Conservation (phyloP, 2,888 invertebrate genomes). For the Piscicola geometra region DNA sequence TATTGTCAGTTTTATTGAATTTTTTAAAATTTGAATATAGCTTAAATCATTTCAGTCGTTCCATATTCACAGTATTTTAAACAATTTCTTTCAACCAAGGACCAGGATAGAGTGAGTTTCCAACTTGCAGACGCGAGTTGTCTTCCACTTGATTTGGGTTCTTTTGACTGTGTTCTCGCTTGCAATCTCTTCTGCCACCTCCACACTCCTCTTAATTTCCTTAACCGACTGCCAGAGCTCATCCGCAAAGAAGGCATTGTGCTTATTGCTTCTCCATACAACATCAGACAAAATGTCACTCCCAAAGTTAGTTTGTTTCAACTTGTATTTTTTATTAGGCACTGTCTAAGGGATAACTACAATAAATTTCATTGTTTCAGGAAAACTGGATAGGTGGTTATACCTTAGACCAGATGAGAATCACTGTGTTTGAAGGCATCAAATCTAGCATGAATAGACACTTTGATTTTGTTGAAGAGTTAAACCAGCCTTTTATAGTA, state of each 20-base stretch:
- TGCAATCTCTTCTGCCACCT: slow-evolving; percentile 54
- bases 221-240: slow-evolving; percentile 47
- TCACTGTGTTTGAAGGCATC: slow-evolving; percentile 50
- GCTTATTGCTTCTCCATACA: slow-evolving; percentile 54
- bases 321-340: neutral
- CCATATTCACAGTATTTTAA: slow-evolving; percentile 6
- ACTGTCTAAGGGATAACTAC: no score
- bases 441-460: slow-evolving; percentile 46
- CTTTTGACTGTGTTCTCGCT: slow-evolving; percentile 53
- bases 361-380: slow-evolving; percentile 34
- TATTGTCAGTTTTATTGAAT: slow-evolving; percentile 46
- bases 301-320: slow-evolving; percentile 47
- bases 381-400: slow-evolving; percentile 52
- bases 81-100: no score
- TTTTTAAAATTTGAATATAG: neutral
- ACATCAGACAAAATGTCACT: slow-evolving; percentile 52
- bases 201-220: slow-evolving; percentile 50
- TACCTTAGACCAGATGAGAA: slow-evolving; percentile 45
- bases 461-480: slow-evolving; percentile 50
- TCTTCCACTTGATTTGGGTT: slow-evolving; percentile 49
- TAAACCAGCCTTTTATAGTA: slow-evolving; percentile 51
- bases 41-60: neutral
- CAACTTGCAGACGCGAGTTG: slow-evolving; percentile 54
- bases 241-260: slow-evolving; percentile 51
- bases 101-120: slow-evolving; percentile 44